phyloP scores from a whole-genome alignment of 2,113 vertebrate genomes.

The Rhinolophus ferrumequinum region DNA sequence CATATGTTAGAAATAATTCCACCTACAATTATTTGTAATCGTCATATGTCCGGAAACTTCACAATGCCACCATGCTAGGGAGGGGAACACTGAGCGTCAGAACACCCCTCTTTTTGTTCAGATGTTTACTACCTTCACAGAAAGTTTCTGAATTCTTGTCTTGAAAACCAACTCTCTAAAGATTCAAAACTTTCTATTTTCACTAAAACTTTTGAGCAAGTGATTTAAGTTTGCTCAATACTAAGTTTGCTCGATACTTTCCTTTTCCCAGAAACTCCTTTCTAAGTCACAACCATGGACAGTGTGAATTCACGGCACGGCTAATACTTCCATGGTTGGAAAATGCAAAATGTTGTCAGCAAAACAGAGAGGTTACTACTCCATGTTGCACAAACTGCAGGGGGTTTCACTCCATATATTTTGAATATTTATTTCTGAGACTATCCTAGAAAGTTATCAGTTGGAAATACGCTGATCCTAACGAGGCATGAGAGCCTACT shows the following conservation, averaged over 20 bases:
- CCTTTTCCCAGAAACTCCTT: neutral
- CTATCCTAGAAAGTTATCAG: neutral
- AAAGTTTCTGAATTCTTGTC: neutral
- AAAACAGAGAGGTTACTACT: too few species aligned
- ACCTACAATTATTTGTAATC: neutral
- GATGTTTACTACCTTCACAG: neutral
- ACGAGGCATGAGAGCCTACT: neutral
- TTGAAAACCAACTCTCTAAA: neutral
- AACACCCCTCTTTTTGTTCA: neutral
- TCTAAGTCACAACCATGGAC: neutral
- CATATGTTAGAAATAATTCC: neutral
- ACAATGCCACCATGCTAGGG: fast-evolving
- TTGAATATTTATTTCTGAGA: neutral
- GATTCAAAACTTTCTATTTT: neutral
- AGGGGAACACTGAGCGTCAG: too few species aligned
- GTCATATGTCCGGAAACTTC: neutral
- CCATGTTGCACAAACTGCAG: too few species aligned
- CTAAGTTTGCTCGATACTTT: too few species aligned
- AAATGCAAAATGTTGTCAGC: neutral
- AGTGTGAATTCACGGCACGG: neutral
- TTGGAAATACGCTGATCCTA: neutral
- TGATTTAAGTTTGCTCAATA: too few species aligned
- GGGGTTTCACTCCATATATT: neutral
- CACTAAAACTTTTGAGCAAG: neutral
- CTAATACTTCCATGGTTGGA: neutral